These are phyloP conservation scores for Ctenopoma kingsleyae DNA, from an alignment of 2,797 vertebrate genomes.

Conservation along the genomic window DNA sequence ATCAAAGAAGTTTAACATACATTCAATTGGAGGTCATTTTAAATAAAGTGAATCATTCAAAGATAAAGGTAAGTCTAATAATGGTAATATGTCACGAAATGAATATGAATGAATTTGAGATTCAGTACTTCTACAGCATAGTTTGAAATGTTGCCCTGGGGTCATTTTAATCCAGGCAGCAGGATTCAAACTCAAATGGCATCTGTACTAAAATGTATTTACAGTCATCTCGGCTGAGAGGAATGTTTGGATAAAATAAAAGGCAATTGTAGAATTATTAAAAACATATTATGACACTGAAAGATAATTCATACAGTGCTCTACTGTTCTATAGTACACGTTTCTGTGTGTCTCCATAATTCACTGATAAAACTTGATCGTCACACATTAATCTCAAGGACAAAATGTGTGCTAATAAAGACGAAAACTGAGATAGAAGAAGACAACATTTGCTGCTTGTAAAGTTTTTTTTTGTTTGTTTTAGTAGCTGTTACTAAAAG, in stretches of 20 bases:
- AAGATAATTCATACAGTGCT: constrained; percentile 18
- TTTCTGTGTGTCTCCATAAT: not conserved
- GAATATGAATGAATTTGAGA: not conserved
- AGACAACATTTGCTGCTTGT: not conserved
- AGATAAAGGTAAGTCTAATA: not conserved
- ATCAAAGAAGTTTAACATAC: constrained; percentile 2
- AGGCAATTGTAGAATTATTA: constrained; percentile 13
- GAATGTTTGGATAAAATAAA: constrained; percentile 11
- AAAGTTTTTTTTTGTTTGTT: not conserved
- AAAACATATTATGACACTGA: constrained; percentile 23
- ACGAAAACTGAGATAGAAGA: not conserved
- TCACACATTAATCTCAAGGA: not conserved
- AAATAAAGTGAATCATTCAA: constrained; percentile 1
- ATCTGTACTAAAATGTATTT: not conserved
- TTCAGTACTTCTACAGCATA: not conserved
- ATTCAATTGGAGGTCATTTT: constrained; percentile 24
- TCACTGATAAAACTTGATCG: not conserved
- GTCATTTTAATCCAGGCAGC: not conserved
- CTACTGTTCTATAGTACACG: constrained; percentile 3
- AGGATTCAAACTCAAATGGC: not conserved
- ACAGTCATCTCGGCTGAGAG: constrained; percentile 1
- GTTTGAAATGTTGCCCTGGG: not conserved
- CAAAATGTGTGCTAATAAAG: constrained; percentile 24
- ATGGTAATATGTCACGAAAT: not conserved
- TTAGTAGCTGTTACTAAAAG: not conserved